Evolutionary conservation across 1,140 invertebrate species (phyloP), one percentile per base, ranked within the genome.

Genomic region (Medauroidea extradentata): DNA sequence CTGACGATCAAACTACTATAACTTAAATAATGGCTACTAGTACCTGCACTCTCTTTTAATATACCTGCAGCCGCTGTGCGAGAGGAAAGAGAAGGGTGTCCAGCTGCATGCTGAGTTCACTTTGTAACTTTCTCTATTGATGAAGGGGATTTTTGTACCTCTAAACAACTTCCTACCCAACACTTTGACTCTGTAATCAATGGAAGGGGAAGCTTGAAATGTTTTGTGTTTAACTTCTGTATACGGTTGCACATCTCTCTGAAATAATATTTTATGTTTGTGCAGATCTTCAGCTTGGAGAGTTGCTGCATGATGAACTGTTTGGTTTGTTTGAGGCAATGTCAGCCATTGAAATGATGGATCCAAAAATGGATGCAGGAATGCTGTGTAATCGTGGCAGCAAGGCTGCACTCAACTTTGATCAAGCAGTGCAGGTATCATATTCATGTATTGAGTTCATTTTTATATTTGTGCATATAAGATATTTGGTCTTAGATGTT

Each of bases 311-410:
- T 70, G 92, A 96, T 82, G 88, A 91, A 52, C 73, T 91, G 18
- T 95, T 99, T 83, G 94, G 94, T 1, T 76, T 98, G 18, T 97
- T 97, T 81, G 96, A 99, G 76, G 96, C 96, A 0, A 99, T 99
- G 96, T 97, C 94, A 9, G 96, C 96, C 0, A 98, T 99, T 71
- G 96, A 98, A 76, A 97, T 99, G 92, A 98, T 98, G 96, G 96
- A 99, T 77, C 94, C 95, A 1, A 99, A 99, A 83, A 99, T 99
- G 96, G 96, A 99, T 82, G 94, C 94, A 42, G 96, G 96, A 21
- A 98, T 99, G 94, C 75, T 94, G 64, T 96, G 94, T 71, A 97
- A 98, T 75, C 81, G 90, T 69, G 87, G 87, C 9, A 85, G 85
- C 63, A 85, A 89, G 67, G 86, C 91, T 73, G 86, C 93, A 34